phyloP scores from a whole-genome alignment of 2,888 invertebrate genomes.

The Drosophila borealis region DNA sequence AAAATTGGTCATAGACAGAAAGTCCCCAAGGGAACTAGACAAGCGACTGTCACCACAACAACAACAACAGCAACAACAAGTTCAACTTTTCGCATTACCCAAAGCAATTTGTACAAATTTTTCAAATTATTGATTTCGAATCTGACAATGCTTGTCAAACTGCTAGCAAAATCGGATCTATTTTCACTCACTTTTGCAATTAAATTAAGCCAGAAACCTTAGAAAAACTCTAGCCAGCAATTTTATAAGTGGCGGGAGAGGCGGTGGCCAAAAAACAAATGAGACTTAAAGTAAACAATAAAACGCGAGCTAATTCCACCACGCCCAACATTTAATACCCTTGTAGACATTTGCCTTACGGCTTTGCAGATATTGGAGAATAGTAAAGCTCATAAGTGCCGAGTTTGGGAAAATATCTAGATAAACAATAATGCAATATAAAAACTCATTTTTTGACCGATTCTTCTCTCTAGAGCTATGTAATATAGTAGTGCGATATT shows the following conservation, averaged over 20 bases:
- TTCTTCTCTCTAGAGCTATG: no score
- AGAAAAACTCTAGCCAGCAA: conserved; percentile 21
- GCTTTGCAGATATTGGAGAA: no score
- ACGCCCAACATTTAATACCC: no score
- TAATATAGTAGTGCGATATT: no score
- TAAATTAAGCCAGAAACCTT: conserved; percentile 48
- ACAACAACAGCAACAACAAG: conserved; percentile 11
- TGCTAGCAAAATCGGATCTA: not conserved
- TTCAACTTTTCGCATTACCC: conserved; percentile 7
- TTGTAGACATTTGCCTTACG: no score
- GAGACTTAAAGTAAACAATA: conserved; percentile 8
- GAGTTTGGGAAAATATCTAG: no score
- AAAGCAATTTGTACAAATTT: conserved; percentile 24
- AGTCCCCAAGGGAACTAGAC: conserved; percentile 65
- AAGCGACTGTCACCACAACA: conserved; percentile 37
- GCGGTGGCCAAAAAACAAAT: conserved; percentile 35
- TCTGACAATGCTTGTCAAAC: conserved; percentile 29
- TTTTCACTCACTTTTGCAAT: conserved; percentile 37
- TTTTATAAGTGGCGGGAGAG: conserved; percentile 23
- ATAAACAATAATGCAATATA: no score
- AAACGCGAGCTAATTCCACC: no score
- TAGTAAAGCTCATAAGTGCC: no score
- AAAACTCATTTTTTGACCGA: no score
- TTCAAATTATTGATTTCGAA: conserved; percentile 47
- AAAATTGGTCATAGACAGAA: conserved; percentile 46